Base-by-base conservation (phyloP, 1,140 invertebrate species). In the Stegodyphus dumicola region DNA sequence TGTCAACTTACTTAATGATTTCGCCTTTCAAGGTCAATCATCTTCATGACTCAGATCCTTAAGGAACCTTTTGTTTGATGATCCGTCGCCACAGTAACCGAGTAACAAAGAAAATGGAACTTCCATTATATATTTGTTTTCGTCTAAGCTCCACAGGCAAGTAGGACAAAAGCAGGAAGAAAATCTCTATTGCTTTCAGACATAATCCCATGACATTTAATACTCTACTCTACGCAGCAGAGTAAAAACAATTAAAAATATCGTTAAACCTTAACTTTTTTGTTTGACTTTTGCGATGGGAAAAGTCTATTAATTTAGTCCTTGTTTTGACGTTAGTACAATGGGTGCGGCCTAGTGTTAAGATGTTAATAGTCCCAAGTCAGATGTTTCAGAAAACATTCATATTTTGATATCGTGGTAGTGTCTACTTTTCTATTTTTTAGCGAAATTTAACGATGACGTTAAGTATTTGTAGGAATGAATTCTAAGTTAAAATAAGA, bases 51-150 rank as follows among this genome's bases (percentile, higher is more conserved):
- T 18, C 33, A 33, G 53, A 54, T 56, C 11, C 73, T 75, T 75
- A 33, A 75, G 48, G 73, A 33, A 56, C 11, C 73, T 75, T 75
- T 75, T 75, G 73, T 75, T 75, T 75, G 73, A 75, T 11, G 71
- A 74, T 15, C 51, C 71, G 52, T 54, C 71, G 73, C 73, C 52
- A 75, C 7, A 60, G 54, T 18, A 75, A 73, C 70, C 49, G 6
- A 52, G 48, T n/a, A 51, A 75, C 73, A 75, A 75, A 75, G 54
- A 33, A 54, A 56, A 52, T 52, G 73, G 56, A 56, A 75, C 60
- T 60, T 52, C 53, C 53, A 6, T 54, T 60, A 54, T 75, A 33
- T 33, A n/a, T 75, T 75, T 75, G 54, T 75, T 75, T 75, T 33
- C 17, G 73, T 64, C 60, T n/a, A 11, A n/a, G 60, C 52, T 33